phyloP scores from a whole-genome alignment of 2,113 vertebrate species.

The Colius striatus region DNA sequence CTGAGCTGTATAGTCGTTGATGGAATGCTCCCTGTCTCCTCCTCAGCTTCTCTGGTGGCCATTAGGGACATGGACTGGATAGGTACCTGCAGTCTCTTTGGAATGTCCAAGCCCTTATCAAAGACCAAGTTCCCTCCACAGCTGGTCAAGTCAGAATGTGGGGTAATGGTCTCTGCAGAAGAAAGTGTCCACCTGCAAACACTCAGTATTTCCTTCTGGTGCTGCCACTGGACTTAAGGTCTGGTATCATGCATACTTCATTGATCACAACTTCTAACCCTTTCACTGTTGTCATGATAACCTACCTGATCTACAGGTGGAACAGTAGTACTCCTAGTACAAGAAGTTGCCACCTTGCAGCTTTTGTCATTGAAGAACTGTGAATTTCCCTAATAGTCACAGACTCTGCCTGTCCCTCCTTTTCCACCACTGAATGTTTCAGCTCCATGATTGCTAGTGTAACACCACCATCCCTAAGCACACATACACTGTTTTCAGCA shows the following conservation, averaged over 20 bases:
- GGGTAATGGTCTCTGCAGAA: too few species aligned
- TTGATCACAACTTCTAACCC: background rate
- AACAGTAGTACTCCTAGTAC: background rate
- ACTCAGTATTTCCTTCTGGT: background rate
- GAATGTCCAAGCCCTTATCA: background rate
- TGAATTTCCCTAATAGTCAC: background rate
- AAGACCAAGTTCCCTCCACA: background rate
- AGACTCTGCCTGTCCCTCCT: background rate
- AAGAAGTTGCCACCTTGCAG: background rate
- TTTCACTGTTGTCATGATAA: background rate
- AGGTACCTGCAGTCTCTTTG: background rate
- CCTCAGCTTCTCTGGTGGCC: background rate
- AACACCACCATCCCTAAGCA: background rate
- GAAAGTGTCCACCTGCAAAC: background rate
- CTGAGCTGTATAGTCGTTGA: background rate
- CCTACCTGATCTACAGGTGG: background rate
- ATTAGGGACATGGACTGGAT: too few species aligned
- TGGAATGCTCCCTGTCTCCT: background rate
- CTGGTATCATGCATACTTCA: background rate
- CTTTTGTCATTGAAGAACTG: background rate
- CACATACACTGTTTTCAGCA: background rate
- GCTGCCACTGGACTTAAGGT: background rate
- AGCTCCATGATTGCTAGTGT: rapidly evolving
- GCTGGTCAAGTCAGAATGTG: background rate
- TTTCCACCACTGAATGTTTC: background rate